Percentiles rank a stretch among this genome's conserved stretches.
Evolutionary conservation across 2,888 invertebrate genomes (phyloP).

Genomic region (Troides oblongomaculatus): DNA sequence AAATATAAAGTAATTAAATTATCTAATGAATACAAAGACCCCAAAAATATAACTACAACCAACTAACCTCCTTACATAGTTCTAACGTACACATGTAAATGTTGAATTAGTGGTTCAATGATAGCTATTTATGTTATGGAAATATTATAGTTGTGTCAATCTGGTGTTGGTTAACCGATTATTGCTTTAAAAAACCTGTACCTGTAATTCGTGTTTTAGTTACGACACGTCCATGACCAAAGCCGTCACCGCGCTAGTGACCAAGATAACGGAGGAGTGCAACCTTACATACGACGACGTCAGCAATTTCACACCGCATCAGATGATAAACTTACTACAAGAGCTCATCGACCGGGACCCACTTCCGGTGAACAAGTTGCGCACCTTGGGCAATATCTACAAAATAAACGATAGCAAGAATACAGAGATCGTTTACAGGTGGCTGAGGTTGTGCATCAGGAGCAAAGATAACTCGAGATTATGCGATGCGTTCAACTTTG

Average conservation of each 20-base stretch:
- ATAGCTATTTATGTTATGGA: no score
- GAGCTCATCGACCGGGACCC: conserved; percentile 79
- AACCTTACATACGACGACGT: conserved; percentile 76
- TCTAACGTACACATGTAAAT: no score
- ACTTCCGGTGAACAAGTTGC: conserved; percentile 78
- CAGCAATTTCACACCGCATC: conserved; percentile 78
- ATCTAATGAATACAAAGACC: no score
- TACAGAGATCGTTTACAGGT: conserved; percentile 88
- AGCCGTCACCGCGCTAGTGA: conserved; percentile 77
- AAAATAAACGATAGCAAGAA: conserved; percentile 84
- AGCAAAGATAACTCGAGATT: conserved; percentile 85
- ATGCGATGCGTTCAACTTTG: conserved; percentile 85
- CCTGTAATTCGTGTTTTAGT: conserved; percentile 47
- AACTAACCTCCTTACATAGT: no score
- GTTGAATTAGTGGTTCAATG: no score
- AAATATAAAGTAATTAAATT: no score
- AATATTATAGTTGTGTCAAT: no score
- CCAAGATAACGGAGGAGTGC: conserved; percentile 58
- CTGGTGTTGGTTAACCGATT: no score
- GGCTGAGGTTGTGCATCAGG: conserved; percentile 88
- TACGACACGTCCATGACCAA: conserved; percentile 83
- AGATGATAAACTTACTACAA: conserved; percentile 84
- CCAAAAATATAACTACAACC: no score
- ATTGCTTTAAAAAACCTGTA: no score
- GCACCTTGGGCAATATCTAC: conserved; percentile 83